A percentile compares a stretch with the other conserved stretches of the same genome.
phyloP scores from a whole-genome alignment of 2,888 invertebrate species.

The Zhengitettix transpicula region DNA sequence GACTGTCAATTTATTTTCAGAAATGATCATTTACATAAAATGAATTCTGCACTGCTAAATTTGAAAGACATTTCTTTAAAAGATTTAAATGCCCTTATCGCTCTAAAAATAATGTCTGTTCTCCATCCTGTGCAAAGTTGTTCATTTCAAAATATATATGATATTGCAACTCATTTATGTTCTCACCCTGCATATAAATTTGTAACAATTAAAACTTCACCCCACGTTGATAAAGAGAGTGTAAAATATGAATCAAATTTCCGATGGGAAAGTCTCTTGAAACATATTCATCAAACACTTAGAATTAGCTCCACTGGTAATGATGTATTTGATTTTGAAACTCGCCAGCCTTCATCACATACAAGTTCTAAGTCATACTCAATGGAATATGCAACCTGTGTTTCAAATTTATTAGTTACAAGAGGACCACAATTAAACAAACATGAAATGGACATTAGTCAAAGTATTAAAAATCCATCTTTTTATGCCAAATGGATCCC shows the following conservation, averaged over 20 bases:
- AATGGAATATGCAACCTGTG: constrained; percentile 14
- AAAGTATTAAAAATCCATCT: constrained; percentile 15
- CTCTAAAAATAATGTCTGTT: constrained; percentile 28
- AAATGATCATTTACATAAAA: constrained; percentile 29
- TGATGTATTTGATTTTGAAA: constrained; percentile 16
- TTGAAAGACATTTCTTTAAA: constrained; percentile 22
- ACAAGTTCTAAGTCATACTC: constrained; percentile 1
- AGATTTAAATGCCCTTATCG: constrained; percentile 30
- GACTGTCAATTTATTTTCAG: constrained; percentile 29
- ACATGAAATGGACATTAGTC: too few species aligned
- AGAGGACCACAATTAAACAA: constrained; percentile 18
- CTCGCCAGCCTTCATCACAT: constrained; percentile 9
- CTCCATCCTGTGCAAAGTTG: constrained; percentile 26
- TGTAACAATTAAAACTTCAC: constrained; percentile 27
- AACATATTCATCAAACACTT: constrained; percentile 21
- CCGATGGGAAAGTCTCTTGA: constrained; percentile 24
- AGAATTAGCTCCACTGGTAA: constrained; percentile 14
- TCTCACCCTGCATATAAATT: constrained; percentile 31
- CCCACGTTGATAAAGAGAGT: constrained; percentile 20
- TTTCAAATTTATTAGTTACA: constrained; percentile 28
- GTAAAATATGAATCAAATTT: constrained; percentile 22
- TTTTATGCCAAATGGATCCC: constrained; percentile 27
- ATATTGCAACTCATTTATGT: constrained; percentile 24
- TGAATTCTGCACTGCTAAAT: constrained; percentile 22
- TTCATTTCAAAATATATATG: constrained; percentile 5